Percentiles rank a stretch among this genome's conserved stretches.
Evolutionary conservation across 1,140 invertebrate species (phyloP).

Genomic region (Zaprionus davidi): DNA sequence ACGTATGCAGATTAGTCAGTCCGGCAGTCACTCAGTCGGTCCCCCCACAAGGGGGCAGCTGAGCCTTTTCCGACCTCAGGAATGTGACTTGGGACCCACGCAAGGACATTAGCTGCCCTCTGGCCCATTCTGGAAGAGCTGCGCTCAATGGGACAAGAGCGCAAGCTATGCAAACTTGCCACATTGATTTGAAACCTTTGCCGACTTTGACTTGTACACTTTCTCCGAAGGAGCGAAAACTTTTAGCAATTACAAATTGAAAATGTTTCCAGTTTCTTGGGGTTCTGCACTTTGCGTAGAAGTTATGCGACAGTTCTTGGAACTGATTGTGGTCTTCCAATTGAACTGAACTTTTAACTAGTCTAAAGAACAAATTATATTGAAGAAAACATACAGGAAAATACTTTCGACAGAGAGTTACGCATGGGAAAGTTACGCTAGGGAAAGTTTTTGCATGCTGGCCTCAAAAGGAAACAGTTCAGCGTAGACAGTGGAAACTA

Average conservation of each 20-base stretch:
- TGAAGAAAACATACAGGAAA: neutral
- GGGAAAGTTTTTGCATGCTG: too few species aligned
- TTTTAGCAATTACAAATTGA: constrained; percentile 1
- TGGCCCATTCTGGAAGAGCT: too few species aligned
- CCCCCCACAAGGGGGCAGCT: neutral
- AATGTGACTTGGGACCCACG: neutral
- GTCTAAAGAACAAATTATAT: neutral
- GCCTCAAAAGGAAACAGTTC: too few species aligned
- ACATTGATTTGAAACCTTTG: constrained; percentile 2
- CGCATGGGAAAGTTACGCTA: too few species aligned
- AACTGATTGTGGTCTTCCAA: neutral
- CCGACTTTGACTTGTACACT: neutral
- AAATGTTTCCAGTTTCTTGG: neutral
- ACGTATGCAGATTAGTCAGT: constrained; percentile 24
- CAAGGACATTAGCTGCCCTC: neutral
- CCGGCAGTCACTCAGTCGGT: neutral
- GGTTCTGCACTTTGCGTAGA: neutral
- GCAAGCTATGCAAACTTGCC: neutral
- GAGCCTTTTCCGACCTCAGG: neutral
- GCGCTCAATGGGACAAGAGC: too few species aligned
- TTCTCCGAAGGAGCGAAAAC: neutral
- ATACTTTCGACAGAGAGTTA: neutral
- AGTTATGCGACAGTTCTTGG: neutral
- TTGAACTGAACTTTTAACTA: neutral
- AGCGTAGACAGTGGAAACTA: neutral